A percentile compares a stretch with the other conserved stretches of the same genome.
phyloP scores from a whole-genome alignment of 1,140 invertebrate species.

The Drosophila ambigua region DNA sequence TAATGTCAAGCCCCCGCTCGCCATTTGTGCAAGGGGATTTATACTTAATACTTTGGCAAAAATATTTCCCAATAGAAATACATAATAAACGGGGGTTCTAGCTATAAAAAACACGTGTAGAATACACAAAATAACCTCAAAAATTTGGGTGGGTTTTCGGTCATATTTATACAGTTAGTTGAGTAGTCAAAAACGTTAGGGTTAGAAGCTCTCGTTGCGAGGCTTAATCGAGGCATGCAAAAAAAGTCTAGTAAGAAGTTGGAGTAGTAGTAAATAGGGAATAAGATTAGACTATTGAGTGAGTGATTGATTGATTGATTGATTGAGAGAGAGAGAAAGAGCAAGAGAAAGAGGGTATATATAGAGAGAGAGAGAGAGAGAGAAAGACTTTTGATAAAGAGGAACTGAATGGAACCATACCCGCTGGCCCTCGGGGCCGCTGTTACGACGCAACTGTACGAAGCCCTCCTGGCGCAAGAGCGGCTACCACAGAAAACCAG shows the following conservation, averaged over 20 bases:
- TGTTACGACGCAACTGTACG: slow-evolving; percentile 83
- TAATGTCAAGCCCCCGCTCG: not conserved
- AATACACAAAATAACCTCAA: slow-evolving; percentile 58
- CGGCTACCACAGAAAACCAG: slow-evolving; percentile 68
- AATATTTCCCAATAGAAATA: slow-evolving; percentile 27
- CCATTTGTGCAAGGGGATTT: slow-evolving; percentile 40
- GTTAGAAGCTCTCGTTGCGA: slow-evolving; percentile 38
- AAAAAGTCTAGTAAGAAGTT: slow-evolving; percentile 58
- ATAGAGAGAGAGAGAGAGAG: slow-evolving; percentile 31
- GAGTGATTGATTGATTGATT: not conserved
- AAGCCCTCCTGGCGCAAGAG: slow-evolving; percentile 83
- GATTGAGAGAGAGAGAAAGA: slow-evolving; percentile 17
- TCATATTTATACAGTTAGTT: slow-evolving; percentile 50
- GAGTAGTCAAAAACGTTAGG: slow-evolving; percentile 36
- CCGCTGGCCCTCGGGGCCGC: slow-evolving; percentile 82
- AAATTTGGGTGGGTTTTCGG: slow-evolving; percentile 33
- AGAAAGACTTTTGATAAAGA: slow-evolving; percentile 59
- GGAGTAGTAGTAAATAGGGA: slow-evolving; percentile 26
- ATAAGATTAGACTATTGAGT: not conserved
- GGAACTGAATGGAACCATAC: slow-evolving; percentile 73
- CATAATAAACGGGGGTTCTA: slow-evolving; percentile 36
- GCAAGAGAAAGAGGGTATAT: slow-evolving; percentile 12
- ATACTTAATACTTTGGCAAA: slow-evolving; percentile 11
- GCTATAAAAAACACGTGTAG: slow-evolving; percentile 28
- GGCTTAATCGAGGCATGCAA: slow-evolving; percentile 67